Base-by-base conservation (phyloP, 2,888 invertebrate species). In the Caradrina kadenii region DNA sequence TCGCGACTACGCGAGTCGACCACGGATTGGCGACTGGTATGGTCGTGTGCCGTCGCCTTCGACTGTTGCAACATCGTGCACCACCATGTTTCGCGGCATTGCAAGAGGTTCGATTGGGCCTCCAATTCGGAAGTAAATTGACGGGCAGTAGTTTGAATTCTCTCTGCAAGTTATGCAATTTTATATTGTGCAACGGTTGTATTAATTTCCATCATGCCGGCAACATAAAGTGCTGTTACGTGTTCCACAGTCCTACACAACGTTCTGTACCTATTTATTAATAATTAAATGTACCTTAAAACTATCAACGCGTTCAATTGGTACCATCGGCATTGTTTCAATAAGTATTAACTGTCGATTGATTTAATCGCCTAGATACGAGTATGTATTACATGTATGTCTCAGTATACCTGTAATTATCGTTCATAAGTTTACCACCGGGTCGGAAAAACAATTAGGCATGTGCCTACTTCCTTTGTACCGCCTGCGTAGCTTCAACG, bases 61-160 rank as follows among this genome's bases (percentile, higher is more conserved):
- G 82, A 76, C 81, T 73, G 79, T 89, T 90, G 89, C 88, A 88
- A 90, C 87, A 90, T 77, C 77, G 69, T 76, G 84, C 85, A 88
- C 87, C 86, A 85, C 84, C 84, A 79, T 63, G 72, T 60, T 58
- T 80, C 67, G 62, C 70, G 67, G 79, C 65, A 76, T 63, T 77
- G 63, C 69, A 76, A 68, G 64, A 74, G 70, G 79, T 79, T 82
- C 74, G 84, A 86, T 84, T 82, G 86, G 86, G 85, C 87, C 88
- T 90, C 87, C 87, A 87, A 90, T 93, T 94, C 92, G 91, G 93
- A 93, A 93, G 92, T 91, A 90, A 92, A 92, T 90, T 91, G 89
- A 87, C 86, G 86, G 76, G 82, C 73, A 82, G 76, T 79, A 87
- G 83, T 85, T 83, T 86, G 72, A 85, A 88, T 92, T 91, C 93